Percentiles rank a stretch among this genome's conserved stretches.
phyloP scores from a whole-genome alignment of 2,113 vertebrate genomes.

The Ictalurus furcatus region DNA sequence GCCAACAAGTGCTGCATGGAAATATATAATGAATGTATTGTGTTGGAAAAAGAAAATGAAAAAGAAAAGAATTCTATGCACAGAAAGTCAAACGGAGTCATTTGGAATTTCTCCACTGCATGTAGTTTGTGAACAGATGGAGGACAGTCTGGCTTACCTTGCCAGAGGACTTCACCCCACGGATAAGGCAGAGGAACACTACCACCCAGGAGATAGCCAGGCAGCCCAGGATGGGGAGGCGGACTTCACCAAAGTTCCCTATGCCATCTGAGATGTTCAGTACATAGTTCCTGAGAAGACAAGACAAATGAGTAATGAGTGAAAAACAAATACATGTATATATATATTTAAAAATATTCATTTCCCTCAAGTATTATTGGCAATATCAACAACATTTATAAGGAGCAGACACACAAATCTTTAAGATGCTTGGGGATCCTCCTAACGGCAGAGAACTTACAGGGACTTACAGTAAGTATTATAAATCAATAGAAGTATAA shows the following conservation, averaged over 20 bases:
- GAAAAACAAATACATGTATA: not conserved
- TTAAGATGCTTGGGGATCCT: not conserved
- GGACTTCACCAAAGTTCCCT: constrained; percentile 90
- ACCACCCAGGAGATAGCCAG: constrained; percentile 91
- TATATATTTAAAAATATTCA: not conserved
- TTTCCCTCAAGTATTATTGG: not conserved
- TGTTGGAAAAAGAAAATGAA: not conserved
- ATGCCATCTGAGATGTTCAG: constrained; percentile 91
- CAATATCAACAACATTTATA: not conserved
- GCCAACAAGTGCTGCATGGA: not conserved
- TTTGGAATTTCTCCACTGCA: not conserved
- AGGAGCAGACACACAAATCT: not conserved
- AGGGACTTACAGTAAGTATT: not conserved
- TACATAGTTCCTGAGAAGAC: constrained; percentile 82
- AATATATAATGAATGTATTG: not conserved
- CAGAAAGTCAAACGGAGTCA: not conserved
- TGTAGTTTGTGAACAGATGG: constrained; percentile 3
- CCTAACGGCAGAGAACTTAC: not conserved
- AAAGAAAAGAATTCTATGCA: not conserved
- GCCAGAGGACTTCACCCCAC: constrained; percentile 95
- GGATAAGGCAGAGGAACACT: constrained; percentile 97
- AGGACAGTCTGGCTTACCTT: constrained; percentile 77
- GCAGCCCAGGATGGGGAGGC: constrained; percentile 91
- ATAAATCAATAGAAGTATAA: not conserved
- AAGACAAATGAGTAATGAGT: not conserved